Evolutionary conservation across 2,888 invertebrate genomes (phyloP).

Genomic region (Cryptosula pallasiana): DNA sequence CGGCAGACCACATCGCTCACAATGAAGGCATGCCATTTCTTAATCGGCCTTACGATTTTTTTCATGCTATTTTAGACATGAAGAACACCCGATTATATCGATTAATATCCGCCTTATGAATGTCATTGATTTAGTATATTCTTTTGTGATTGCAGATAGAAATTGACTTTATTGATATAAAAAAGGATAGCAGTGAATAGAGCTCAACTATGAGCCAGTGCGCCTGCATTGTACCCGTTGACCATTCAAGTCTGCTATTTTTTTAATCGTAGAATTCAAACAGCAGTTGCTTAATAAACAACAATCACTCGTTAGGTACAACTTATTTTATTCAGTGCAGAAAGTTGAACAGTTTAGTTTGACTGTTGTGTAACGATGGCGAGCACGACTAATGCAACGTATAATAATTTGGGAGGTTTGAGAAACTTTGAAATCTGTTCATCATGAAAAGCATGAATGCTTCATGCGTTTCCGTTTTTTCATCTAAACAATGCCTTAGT

Average conservation of each 20-base stretch:
- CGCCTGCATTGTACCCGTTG: not conserved
- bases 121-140: constrained; percentile 9
- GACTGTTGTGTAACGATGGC: no score
- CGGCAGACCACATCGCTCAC: not conserved
- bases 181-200: not conserved
- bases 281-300: no score
- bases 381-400: no score
- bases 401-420: no score
- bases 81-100: constrained; percentile 2
- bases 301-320: no score
- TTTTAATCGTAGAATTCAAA: not conserved
- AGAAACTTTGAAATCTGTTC: no score
- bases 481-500: no score
- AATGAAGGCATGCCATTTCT: not conserved
- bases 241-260: not conserved
- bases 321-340: no score
- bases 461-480: no score
- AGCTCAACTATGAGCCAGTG: not conserved
- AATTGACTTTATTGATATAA: not conserved
- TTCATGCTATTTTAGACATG: not conserved
- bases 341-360: no score
- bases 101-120: constrained; percentile 13
- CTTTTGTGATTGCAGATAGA: not conserved
- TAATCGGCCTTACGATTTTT: not conserved
- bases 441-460: no score